phyloP scores from a whole-genome alignment of 2,113 vertebrate genomes.

The Rhegmatorhina hoffmannsi region DNA sequence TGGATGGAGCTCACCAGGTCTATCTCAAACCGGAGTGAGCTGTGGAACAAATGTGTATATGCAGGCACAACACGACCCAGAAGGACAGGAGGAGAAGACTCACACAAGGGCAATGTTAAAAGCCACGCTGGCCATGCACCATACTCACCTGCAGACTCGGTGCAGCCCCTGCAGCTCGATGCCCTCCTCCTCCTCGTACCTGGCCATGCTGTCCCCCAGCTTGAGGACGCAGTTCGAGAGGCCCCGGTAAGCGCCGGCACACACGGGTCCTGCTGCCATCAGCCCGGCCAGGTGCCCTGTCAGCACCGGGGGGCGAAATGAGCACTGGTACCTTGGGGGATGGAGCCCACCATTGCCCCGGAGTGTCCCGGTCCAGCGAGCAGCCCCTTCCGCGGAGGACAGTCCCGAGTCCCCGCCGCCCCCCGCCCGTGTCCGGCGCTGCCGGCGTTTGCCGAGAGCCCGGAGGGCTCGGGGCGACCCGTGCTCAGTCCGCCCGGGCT shows the following conservation, averaged over 20 bases:
- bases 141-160: conserved; percentile 69
- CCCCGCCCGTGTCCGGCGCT: neutral
- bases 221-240: conserved; percentile 79
- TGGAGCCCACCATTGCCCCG: neutral
- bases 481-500: neutral
- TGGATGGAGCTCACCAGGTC: neutral
- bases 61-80: rapidly evolving
- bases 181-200: conserved; percentile 63
- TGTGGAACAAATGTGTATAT: rapidly evolving
- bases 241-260: conserved; percentile 72
- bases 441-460: neutral
- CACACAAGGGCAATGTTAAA: neutral
- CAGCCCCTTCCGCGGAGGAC: neutral
- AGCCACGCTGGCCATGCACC: rapidly evolving
- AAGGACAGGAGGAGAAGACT: neutral
- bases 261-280: conserved; percentile 52
- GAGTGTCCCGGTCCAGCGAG: neutral
- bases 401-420: rapidly evolving
- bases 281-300: conserved; percentile 57
- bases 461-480: neutral
- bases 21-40: rapidly evolving
- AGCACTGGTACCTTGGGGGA: neutral
- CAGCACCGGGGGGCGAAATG: neutral
- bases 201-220: conserved; percentile 77
- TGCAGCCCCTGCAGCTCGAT: conserved; percentile 68